Evolutionary conservation across 2,797 vertebrate genomes (phyloP), one percentile per base, ranked within the genome.

Genomic region (Ctenochaetus hawaiiensis): DNA sequence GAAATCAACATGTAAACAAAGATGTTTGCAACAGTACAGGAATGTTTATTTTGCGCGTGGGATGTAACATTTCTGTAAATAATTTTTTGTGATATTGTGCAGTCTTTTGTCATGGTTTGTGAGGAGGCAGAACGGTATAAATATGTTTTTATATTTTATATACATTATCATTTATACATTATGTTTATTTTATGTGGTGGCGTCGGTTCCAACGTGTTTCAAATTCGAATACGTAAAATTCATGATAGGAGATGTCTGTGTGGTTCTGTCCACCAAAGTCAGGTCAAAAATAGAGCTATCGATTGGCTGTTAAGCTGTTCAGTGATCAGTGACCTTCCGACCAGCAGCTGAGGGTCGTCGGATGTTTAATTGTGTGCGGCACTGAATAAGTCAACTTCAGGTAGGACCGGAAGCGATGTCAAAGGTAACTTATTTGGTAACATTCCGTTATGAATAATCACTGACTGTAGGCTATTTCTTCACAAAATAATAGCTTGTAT

Each of bases 211-310:
- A 18, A 51, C 9, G 18, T 22, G 48, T 51, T 70, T 79, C 45
- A 48, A 41, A 59, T 18, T n/a, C 41, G 11, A 66, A 1, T 18
- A 49, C 39, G 14, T 41, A 1, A 26, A 51, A 51, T 22, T 9
- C 7, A 8, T 48, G n/a, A 30, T 20, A 37, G 10, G 57, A 54
- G 64, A 67, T 65, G 6, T 63, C 7, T 11, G 6, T 5, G 14
- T 6, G 1, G 3, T 10, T 2, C 43, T 9, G 5, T 54, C 1
- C 11, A 8, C 44, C 22, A 41, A 5, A 60, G 37, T 8, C 13
- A 11, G 67, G 52, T 49, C n/a, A 48, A 37, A 82, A 85, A 85
- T 80, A 80, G 79, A 73, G 5, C 4, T 39, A 60, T 81, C 59
- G 78, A 89, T 88, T 1, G 69, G 34, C 11, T 43, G 60, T 49